These are phyloP conservation scores for Ciconia nigra DNA, from an alignment of 2,797 vertebrate genomes.

Conservation along the genomic window DNA sequence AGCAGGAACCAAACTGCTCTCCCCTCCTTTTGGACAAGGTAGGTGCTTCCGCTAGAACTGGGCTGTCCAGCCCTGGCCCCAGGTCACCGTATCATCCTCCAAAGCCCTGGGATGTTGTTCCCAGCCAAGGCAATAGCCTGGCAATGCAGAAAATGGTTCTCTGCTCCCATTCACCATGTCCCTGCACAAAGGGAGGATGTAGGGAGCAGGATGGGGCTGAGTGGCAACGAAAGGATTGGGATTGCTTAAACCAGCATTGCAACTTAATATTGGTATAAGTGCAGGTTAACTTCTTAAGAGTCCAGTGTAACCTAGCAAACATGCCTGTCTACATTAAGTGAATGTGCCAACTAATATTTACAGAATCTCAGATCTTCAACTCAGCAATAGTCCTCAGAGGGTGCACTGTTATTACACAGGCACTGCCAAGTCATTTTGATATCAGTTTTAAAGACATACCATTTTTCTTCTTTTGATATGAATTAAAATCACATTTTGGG, in stretches of 20 bases:
- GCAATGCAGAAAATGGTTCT: background rate
- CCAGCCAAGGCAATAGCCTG: background rate
- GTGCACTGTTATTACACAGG: background rate
- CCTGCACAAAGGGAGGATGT: background rate
- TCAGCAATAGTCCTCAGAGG: background rate
- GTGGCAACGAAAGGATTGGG: background rate
- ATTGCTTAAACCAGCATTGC: background rate
- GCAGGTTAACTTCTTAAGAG: background rate
- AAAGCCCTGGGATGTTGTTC: background rate
- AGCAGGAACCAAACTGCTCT: background rate
- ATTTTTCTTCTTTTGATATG: background rate
- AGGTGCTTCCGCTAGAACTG: background rate
- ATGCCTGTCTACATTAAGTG: background rate
- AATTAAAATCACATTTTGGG: slow-evolving; percentile 1
- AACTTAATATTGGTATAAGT: background rate
- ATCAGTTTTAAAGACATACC: background rate
- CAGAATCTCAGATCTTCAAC: background rate
- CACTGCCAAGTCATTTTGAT: background rate
- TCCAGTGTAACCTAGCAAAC: background rate
- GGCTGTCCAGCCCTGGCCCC: background rate
- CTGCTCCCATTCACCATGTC: background rate
- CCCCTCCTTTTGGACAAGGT: background rate
- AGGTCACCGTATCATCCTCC: background rate
- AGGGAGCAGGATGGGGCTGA: background rate
- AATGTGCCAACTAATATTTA: background rate